phyloP scores from a whole-genome alignment of 2,888 invertebrate genomes.

The Escarpia spicata region DNA sequence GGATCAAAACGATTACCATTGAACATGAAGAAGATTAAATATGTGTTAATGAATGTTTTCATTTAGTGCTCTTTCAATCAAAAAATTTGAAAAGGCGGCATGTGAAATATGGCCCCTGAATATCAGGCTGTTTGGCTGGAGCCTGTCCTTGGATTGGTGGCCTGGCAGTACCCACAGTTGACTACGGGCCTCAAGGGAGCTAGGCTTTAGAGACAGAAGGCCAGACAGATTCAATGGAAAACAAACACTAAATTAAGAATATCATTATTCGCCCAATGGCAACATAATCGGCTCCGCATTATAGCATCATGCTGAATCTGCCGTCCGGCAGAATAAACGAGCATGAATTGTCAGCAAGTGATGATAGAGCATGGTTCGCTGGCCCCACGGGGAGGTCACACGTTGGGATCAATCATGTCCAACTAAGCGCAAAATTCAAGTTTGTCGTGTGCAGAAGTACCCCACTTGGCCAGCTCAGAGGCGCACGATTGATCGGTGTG shows the following conservation, averaged over 20 bases:
- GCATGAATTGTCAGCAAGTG: neutral
- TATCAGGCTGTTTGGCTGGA: too few relatives aligned
- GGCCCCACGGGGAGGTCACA: neutral
- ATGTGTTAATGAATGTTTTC: too few relatives aligned
- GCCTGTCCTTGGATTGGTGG: too few relatives aligned
- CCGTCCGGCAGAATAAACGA: slow-evolving; percentile 12
- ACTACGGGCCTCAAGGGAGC: neutral
- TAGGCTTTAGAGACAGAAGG: neutral
- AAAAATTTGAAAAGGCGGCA: too few relatives aligned
- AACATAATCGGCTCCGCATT: neutral
- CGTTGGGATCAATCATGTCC: neutral
- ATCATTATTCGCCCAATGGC: neutral
- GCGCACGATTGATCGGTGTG: neutral
- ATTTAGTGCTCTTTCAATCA: too few relatives aligned
- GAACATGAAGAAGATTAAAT: too few relatives aligned
- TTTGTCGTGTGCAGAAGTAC: neutral
- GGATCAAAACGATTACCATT: neutral
- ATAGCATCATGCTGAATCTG: neutral
- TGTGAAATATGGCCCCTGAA: too few relatives aligned
- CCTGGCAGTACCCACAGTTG: neutral
- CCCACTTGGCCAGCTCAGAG: neutral
- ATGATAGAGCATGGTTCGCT: neutral
- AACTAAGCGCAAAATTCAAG: slow-evolving; percentile 3
- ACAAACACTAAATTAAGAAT: slow-evolving; percentile 16
- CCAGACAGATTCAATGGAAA: slow-evolving; percentile 6